phyloP scores from a whole-genome alignment of 2,797 vertebrate species.

The Borostomias antarcticus region DNA sequence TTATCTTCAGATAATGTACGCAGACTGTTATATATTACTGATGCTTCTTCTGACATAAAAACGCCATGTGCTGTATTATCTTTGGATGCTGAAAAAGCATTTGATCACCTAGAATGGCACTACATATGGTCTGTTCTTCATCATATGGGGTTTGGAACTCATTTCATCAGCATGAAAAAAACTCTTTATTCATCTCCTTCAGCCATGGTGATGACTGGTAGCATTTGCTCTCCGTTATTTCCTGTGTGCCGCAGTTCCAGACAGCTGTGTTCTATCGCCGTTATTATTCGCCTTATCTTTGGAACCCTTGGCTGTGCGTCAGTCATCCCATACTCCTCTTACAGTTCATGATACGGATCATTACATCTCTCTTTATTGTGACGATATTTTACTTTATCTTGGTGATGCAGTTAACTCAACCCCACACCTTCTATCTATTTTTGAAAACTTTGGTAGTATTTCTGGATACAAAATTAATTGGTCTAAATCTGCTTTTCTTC shows the following conservation, averaged over 20 bases:
- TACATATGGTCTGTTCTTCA: neutral
- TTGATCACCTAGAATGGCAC: neutral
- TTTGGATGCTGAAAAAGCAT: neutral
- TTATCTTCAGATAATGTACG: conserved; percentile 6
- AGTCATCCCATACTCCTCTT: neutral
- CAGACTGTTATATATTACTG: neutral
- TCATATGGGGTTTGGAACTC: neutral
- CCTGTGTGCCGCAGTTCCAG: neutral
- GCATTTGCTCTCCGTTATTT: neutral
- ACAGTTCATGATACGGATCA: neutral
- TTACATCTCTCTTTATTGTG: neutral
- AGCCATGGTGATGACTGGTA: neutral
- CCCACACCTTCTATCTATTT: neutral
- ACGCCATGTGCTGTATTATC: neutral
- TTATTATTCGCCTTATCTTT: neutral
- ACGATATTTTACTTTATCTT: conserved; percentile 1
- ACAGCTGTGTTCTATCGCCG: neutral
- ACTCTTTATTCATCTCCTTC: neutral
- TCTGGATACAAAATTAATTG: conserved; percentile 8
- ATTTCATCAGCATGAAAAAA: neutral
- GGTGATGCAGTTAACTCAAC: neutral
- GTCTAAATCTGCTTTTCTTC: neutral
- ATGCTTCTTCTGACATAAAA: neutral
- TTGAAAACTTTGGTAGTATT: neutral
- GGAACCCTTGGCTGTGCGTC: neutral